A percentile compares a stretch with the other conserved stretches of the same genome.
These are phyloP conservation scores for Naja naja DNA, from an alignment of 2,113 vertebrate genomes.

Conservation along the genomic window DNA sequence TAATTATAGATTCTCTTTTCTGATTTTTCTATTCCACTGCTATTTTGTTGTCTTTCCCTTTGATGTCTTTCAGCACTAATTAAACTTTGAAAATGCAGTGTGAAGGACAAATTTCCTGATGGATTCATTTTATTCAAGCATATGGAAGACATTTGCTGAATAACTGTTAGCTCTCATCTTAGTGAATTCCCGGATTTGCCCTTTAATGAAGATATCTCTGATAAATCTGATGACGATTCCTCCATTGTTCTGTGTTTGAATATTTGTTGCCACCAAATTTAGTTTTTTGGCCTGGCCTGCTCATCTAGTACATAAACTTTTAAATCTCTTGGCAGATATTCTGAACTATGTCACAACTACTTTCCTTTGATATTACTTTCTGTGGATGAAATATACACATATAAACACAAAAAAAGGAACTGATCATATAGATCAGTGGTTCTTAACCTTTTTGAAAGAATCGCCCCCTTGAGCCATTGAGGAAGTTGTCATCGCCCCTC, in stretches of 20 bases:
- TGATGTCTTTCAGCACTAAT: background rate
- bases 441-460: too few relatives aligned
- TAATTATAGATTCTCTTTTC: background rate
- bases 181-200: background rate
- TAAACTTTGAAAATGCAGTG: background rate
- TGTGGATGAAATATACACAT: background rate
- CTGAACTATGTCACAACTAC: background rate
- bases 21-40: background rate
- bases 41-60: background rate
- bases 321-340: background rate
- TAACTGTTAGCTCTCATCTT: background rate
- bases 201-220: background rate
- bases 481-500: too few relatives aligned
- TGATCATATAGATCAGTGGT: background rate
- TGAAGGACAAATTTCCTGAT: background rate
- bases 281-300: background rate
- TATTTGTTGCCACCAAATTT: background rate
- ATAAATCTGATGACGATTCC: background rate
- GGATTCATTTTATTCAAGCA: background rate
- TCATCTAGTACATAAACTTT: background rate
- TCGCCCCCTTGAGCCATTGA: too few relatives aligned
- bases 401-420: background rate
- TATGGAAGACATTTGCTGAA: background rate
- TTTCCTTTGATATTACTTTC: background rate
- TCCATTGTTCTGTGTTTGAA: background rate